A percentile compares a stretch with the other conserved stretches of the same genome.
Evolutionary conservation across 2,113 vertebrate genomes (phyloP).

Genomic region (Phalacrocorax carbo): DNA sequence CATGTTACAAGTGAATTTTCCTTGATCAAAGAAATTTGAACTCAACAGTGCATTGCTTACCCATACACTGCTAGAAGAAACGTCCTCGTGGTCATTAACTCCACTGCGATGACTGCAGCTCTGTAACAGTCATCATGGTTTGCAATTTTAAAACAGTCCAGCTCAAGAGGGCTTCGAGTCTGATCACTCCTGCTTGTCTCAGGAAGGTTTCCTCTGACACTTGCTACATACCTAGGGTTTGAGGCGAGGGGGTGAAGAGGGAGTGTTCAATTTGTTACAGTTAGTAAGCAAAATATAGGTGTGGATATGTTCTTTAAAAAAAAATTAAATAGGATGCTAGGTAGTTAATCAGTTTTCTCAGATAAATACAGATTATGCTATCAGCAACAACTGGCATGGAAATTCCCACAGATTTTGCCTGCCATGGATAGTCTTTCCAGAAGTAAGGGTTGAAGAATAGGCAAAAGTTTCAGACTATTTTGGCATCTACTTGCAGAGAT

Average conservation of each 20-base stretch:
- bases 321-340: background rate
- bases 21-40: background rate
- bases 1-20: background rate
- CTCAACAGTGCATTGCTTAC: background rate
- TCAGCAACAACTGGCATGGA: background rate
- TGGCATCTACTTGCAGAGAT: background rate
- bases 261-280: background rate
- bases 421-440: background rate
- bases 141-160: background rate
- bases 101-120: background rate
- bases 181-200: background rate
- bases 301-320: background rate
- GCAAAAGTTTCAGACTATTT: background rate
- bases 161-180: background rate
- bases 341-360: background rate
- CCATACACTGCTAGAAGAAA: background rate
- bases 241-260: background rate
- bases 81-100: background rate
- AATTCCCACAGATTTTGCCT: background rate
- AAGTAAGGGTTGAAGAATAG: background rate
- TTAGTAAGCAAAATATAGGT: background rate
- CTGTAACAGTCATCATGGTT: background rate
- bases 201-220: background rate
- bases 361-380: background rate
- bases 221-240: background rate